Evolutionary conservation across 2,888 invertebrate species (phyloP), one percentile per base, ranked within the genome.

Genomic region (Laothoe populi): DNA sequence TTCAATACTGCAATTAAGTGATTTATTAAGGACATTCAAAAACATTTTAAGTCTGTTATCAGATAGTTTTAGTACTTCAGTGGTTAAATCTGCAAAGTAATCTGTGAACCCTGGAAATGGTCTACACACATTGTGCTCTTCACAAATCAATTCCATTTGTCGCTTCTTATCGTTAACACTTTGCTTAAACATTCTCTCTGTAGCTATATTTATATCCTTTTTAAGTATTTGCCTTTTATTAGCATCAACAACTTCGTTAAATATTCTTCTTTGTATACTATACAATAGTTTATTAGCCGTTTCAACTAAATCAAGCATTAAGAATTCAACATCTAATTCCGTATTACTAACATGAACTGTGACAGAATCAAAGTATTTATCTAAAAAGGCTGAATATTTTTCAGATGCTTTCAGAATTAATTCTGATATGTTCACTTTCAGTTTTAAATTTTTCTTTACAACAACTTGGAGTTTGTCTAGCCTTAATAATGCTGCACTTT

Each of bases 51-150:
- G 63, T 61, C 75, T 71, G 0, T 45, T 10, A 16, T 79, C 72
- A 2, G 74, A 38, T 4, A 84, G 64, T 38, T 68, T 72, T n/a
- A 81, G 21, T 38, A 83, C 21, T 42, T 75, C 74, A 5, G 63
- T 71, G 7, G 82, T 26, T 2, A 83, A 63, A 38, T 79, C 77
- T 1, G 72, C 72, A 10, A 76, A 44, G 23, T 75, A 73, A 64
- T 82, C 84, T 2, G 74, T 74, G 40, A 78, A 79, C 1, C 75
- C 75, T 4, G 84, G 83, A 35, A 71, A 81, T 0, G 68, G 59
- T 64, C 77, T 74, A 60, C 85, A 87, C 40, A 83, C 63, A 0
- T 68, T 11, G 0, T 73, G 65, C 10, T 53, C 64, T 0, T 62
- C 4, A 64, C 84, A 85, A 13, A 82, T 53, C 46, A 73, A 69